Evolutionary conservation across 1,140 invertebrate species (phyloP).

Genomic region (Platyscapa corneri): DNA sequence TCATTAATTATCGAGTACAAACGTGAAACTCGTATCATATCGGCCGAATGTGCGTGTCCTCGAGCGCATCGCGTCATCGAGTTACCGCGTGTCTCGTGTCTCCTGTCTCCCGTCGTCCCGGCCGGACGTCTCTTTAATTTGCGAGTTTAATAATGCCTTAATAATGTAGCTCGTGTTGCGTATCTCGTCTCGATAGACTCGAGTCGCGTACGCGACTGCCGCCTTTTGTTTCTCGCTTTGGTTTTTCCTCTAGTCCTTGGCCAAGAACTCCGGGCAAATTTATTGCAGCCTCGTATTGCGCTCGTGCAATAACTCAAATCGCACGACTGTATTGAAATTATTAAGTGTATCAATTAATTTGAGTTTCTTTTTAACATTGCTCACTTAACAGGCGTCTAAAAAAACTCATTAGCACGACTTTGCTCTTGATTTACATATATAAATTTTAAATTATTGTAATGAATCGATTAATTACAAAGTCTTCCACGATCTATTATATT

Average conservation of each 20-base stretch:
- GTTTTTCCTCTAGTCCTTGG: neutral
- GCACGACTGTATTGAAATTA: slow-evolving; percentile 5
- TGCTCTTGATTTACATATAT: neutral
- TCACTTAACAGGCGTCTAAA: neutral
- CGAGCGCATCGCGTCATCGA: too few species aligned
- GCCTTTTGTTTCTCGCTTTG: neutral
- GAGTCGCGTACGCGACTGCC: neutral
- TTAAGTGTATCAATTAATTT: slow-evolving; percentile 20
- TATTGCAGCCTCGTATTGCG: neutral
- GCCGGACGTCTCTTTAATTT: neutral
- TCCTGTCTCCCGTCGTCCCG: too few species aligned
- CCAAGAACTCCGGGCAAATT: neutral
- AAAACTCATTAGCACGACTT: slow-evolving; percentile 13
- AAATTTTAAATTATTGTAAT: slow-evolving; percentile 12
- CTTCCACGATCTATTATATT: neutral
- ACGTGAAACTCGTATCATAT: slow-evolving; percentile 10
- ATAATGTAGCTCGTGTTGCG: neutral
- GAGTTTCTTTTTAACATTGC: neutral
- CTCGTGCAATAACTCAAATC: neutral
- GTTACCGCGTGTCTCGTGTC: too few species aligned
- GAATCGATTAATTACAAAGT: neutral
- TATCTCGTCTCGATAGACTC: neutral
- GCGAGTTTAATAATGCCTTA: neutral
- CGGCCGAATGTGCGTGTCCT: neutral
- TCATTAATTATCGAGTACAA: slow-evolving; percentile 28